Base-by-base conservation (phyloP, 2,888 invertebrate genomes). In the Coleophora flavipennella region DNA sequence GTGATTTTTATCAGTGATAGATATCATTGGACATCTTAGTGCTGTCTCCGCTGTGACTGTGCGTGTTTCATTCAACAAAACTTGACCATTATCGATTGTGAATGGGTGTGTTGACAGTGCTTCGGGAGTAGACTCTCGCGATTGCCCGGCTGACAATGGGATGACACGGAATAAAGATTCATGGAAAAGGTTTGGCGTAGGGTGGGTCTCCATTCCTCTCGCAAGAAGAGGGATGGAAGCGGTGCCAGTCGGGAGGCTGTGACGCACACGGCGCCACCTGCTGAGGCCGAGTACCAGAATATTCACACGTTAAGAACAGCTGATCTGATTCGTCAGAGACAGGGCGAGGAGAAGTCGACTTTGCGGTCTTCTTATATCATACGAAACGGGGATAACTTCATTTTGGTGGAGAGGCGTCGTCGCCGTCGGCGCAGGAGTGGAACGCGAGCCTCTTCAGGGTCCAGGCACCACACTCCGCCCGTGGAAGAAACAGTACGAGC, bases 161-260 rank as follows among this genome's bases (percentile, higher is more conserved):
- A 84, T 84, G 84, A 84, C 73, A 75, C 61, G 59, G 69, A 77
- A 79, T 64, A 75, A 62, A 62, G 76, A 84, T 72, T 73, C 70
- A 77, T 85, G 85, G 85, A 85, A 84, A 85, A 85, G 72, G 84
- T 85, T 79, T 85, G 85, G 85, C 81, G 84, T 69, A 73, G 84
- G 53, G 85, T 86, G 53, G 85, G 85, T 67, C 85, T 86, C 74
- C 85, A 85, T 78, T 85, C 85, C 78, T 84, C 85, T 71, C 85
- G 85, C 41, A 84, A 84, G 72, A 85, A 85, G 77, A 80, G 84
- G 78, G 85, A 85, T 74, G 84, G 84, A 75, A 84, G 83, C 59
- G 84, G 83, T 49, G 76, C 81, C 53, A 83, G 83, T 57, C 67
- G 57, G 50, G 81, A 84, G 70, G 3, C 20, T 20, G 77, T 72